phyloP scores from a whole-genome alignment of 92 coral and sea anemone genomes.

The Zoanthus sociatus region DNA sequence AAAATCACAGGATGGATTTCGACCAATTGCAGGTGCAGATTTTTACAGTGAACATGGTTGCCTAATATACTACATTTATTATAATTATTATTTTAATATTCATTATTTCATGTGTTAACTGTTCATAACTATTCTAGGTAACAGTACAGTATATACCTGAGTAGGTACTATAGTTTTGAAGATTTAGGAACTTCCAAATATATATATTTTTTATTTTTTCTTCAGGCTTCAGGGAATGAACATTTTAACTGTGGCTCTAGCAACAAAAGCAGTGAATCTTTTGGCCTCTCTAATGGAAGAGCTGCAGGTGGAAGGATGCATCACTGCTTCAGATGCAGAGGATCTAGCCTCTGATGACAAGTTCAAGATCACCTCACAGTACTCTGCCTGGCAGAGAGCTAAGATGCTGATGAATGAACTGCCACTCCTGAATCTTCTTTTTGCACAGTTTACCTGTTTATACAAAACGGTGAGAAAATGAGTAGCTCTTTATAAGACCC shows the following conservation, averaged over 20 bases:
- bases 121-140: too few relatives aligned
- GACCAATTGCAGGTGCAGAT: too few relatives aligned
- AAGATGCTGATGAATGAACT: slow-evolving; percentile 73
- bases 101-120: too few relatives aligned
- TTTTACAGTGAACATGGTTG: too few relatives aligned
- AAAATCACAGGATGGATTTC: too few relatives aligned
- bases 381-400: slow-evolving; percentile 89
- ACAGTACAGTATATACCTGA: too few relatives aligned
- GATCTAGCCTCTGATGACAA: slow-evolving; percentile 52
- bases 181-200: too few relatives aligned
- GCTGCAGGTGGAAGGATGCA: slow-evolving; percentile 84
- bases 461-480: slow-evolving; percentile 78
- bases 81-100: too few relatives aligned
- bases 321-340: slow-evolving; percentile 60
- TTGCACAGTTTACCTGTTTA: slow-evolving; percentile 77
- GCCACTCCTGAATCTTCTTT: slow-evolving; percentile 72
- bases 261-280: slow-evolving; percentile 79
- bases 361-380: slow-evolving; percentile 74
- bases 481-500: too few relatives aligned
- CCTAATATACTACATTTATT: too few relatives aligned
- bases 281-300: slow-evolving; percentile 85
- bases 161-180: too few relatives aligned
- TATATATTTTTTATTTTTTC: neutral
- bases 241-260: slow-evolving; percentile 76
- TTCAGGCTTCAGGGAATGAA: slow-evolving; percentile 84